Evolutionary conservation across 2,113 vertebrate genomes (phyloP).

Genomic region (Myotis lucifugus): DNA sequence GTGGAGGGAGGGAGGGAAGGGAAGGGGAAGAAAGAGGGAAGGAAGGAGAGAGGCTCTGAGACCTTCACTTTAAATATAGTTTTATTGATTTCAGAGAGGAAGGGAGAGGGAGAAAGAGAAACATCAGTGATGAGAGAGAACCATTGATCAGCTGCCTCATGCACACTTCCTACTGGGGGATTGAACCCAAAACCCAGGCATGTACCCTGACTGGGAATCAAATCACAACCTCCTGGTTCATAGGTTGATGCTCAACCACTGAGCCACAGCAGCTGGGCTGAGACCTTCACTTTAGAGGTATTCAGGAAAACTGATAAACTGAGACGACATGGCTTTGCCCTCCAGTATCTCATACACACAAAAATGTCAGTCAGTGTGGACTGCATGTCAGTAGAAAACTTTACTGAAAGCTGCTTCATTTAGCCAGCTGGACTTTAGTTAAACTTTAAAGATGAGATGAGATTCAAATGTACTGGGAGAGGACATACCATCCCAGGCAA

Average conservation of each 20-base stretch:
- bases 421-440: neutral
- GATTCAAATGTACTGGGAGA: neutral
- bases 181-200: too few relatives aligned
- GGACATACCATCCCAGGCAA: neutral
- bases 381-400: neutral
- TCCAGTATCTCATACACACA: neutral
- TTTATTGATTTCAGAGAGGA: too few relatives aligned
- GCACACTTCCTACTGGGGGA: too few relatives aligned
- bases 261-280: too few relatives aligned
- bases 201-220: too few relatives aligned
- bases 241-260: too few relatives aligned
- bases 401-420: neutral
- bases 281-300: neutral
- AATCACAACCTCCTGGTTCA: too few relatives aligned
- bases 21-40: neutral
- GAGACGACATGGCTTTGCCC: neutral
- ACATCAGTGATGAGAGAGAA: too few relatives aligned
- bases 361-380: neutral
- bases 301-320: constrained; percentile 11
- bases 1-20: neutral
- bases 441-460: neutral
- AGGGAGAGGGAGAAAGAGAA: too few relatives aligned
- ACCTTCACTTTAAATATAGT: neutral
- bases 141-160: too few relatives aligned
- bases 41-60: neutral